A percentile compares a stretch with the other conserved stretches of the same genome.
Conservation (phyloP, 2,888 invertebrate species). For the Rotaria macrura region DNA sequence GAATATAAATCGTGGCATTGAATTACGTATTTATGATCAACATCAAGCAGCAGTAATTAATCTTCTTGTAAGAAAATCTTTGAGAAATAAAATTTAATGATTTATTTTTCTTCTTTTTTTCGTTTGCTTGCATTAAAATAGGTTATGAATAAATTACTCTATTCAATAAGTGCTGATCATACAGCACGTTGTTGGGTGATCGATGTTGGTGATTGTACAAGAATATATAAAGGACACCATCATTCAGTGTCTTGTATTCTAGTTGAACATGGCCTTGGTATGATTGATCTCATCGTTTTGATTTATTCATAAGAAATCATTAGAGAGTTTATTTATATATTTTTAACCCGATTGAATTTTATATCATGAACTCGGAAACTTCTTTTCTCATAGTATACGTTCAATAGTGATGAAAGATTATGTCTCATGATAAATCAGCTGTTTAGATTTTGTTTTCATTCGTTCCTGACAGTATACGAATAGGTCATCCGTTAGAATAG, state of each 20-base stretch:
- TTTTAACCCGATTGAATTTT: no score
- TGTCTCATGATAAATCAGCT: no score
- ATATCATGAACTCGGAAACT: no score
- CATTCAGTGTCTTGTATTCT: slow-evolving; percentile 52
- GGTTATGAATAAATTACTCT: slow-evolving; percentile 52
- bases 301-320: not conserved
- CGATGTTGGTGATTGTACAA: slow-evolving; percentile 53
- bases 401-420: no score
- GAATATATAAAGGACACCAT: slow-evolving; percentile 51
- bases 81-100: not conserved
- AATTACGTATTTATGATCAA: slow-evolving; percentile 48
- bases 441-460: no score
- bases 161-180: slow-evolving; percentile 52
- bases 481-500: no score
- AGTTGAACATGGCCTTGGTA: slow-evolving; percentile 51
- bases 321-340: no score
- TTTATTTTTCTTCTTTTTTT: no score
- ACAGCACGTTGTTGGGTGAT: slow-evolving; percentile 53
- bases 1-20: slow-evolving; percentile 49
- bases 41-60: slow-evolving; percentile 51
- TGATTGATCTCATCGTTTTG: slow-evolving; percentile 36
- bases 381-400: no score
- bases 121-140: slow-evolving; percentile 35
- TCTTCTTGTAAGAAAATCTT: slow-evolving; percentile 44
- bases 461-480: no score